Evolutionary conservation across 2,797 vertebrate genomes (phyloP), one percentile per base, ranked within the genome.

Genomic region (Mastacembelus armatus): DNA sequence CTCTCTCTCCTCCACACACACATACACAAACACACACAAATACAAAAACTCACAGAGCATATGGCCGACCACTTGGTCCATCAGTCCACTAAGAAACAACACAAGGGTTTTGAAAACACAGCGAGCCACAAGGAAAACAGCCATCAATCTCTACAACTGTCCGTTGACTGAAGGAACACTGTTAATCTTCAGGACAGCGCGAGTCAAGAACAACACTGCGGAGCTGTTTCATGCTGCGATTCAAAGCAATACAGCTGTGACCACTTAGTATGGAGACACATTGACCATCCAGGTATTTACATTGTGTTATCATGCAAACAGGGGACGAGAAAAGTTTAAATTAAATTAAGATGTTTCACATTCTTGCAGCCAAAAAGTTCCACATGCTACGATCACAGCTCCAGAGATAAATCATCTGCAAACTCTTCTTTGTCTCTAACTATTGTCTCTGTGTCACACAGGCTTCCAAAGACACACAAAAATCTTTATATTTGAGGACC

Each of bases 131-230:
- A 80, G 71, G 72, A 88, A 85, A 86, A 87, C 70, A 90, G 32
- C 70, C 78, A 90, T 89, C 81, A 77, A 88, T 89, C 85, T 86
- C 72, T 4, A 10, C n/a, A 11, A 56, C 74, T 77, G 85, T 79
- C 77, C 42, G 72, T 75, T 42, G 61, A 77, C 77, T 47, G 51
- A 65, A 36, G 76, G 66, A 73, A 44, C 78, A 24, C 62, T 74
- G 85, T 84, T 78, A 68, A 80, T 85, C 74, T 82, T 59, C 44
- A 71, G 57, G 60, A 70, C 73, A 54, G 58, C 71, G 8, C 48
- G 27, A 71, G 81, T 81, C 65, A 80, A 79, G 71, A 83, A 78
- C 77, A 87, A 83, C 83, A 82, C 66, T 7, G 59, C 48, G 7
- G 30, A 55, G 42, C 61, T 19, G 62, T 19, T 61, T 50, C 74